These are phyloP conservation scores for Patella caerulea DNA, from an alignment of 2,888 invertebrate genomes.

Conservation along the genomic window DNA sequence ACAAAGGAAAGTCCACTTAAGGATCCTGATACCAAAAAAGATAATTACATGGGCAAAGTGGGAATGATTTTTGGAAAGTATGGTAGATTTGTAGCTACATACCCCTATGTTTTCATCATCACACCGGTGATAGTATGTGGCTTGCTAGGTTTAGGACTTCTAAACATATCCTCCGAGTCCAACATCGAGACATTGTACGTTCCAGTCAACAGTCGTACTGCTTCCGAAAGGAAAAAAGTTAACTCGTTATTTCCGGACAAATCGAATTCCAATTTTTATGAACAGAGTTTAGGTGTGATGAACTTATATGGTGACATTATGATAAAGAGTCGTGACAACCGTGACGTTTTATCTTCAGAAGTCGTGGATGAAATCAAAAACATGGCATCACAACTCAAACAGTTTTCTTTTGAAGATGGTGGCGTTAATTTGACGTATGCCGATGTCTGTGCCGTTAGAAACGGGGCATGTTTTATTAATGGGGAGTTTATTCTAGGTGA, in stretches of 20 bases:
- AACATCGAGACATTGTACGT: conserved; percentile 50
- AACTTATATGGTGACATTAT: conserved; percentile 37
- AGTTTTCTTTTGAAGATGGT: conserved; percentile 9
- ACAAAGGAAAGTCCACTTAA: too few relatives aligned
- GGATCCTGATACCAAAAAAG: too few relatives aligned
- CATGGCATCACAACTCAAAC: conserved; percentile 23
- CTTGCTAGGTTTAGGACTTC: conserved; percentile 37
- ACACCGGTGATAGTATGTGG: conserved; percentile 33
- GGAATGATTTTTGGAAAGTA: conserved; percentile 36
- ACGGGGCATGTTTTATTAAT: conserved; percentile 17
- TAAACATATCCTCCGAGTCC: conserved; percentile 41
- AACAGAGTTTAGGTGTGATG: conserved; percentile 28
- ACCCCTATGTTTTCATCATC: conserved; percentile 40
- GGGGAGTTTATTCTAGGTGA: conserved; percentile 15
- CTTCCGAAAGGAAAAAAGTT: conserved; percentile 40
- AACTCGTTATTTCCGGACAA: conserved; percentile 39
- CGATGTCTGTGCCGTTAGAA: conserved; percentile 28
- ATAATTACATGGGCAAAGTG: too few relatives aligned
- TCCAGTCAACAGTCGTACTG: conserved; percentile 53
- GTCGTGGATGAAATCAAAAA: conserved; percentile 30
- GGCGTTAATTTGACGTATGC: conserved; percentile 16
- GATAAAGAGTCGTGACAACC: conserved; percentile 28
- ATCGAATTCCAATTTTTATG: conserved; percentile 34
- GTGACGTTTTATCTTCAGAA: conserved; percentile 24
- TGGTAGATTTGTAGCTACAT: conserved; percentile 35